These are phyloP conservation scores for Lepidurus packardi DNA, from an alignment of 1,140 invertebrate genomes.

Conservation along the genomic window DNA sequence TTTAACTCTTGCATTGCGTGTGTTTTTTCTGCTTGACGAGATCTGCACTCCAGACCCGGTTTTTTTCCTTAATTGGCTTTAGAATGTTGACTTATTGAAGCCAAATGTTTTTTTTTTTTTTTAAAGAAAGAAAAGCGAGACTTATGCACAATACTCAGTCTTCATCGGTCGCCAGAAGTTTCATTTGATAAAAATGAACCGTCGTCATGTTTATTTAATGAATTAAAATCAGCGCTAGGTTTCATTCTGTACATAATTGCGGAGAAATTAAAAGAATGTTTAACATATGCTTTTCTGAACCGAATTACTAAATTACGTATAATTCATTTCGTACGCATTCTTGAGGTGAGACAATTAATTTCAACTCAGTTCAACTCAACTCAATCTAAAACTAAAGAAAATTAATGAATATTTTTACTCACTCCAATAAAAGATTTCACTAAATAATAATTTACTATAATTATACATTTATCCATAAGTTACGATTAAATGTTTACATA, in stretches of 20 bases:
- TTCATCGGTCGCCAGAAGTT: neutral
- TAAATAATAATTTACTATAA: too few species aligned
- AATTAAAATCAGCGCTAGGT: neutral
- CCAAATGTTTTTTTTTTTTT: neutral
- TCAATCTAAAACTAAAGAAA: too few species aligned
- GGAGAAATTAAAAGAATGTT: neutral
- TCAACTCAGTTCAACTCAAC: too few species aligned
- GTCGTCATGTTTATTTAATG: slow-evolving; percentile 1
- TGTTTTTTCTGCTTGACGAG: neutral
- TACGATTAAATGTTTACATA: too few species aligned
- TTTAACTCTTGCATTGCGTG: slow-evolving; percentile 4
- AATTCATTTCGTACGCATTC: neutral
- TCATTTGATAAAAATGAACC: neutral
- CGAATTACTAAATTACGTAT: neutral
- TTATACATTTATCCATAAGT: too few species aligned
- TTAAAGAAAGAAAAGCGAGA: neutral
- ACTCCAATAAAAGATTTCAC: too few species aligned
- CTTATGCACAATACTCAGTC: slow-evolving; percentile 21
- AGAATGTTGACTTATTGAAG: neutral
- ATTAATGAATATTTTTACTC: too few species aligned
- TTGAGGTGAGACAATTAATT: too few species aligned
- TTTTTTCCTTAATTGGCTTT: neutral
- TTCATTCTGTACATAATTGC: slow-evolving; percentile 10
- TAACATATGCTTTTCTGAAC: neutral
- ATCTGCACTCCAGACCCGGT: neutral